A percentile compares a stretch with the other conserved stretches of the same genome.
Conservation (phyloP, 2,113 vertebrate species). For the Campylomormyrus numenius region DNA sequence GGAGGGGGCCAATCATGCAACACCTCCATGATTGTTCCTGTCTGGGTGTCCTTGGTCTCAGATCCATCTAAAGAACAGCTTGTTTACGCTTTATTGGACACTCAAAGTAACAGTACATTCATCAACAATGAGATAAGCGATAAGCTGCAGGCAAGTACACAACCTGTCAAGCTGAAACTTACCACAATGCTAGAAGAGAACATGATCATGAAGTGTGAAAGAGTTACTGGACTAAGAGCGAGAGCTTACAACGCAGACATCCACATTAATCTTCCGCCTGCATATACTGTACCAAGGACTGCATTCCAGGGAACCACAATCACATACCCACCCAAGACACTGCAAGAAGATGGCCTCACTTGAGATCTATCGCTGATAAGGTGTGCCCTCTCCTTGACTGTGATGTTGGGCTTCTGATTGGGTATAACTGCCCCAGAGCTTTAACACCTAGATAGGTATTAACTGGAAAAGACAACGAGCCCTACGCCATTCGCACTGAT, state of each 20-base stretch:
- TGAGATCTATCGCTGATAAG: neutral
- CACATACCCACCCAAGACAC: neutral
- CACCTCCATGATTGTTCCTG: conserved; percentile 10
- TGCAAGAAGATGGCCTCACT: neutral
- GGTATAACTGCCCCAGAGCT: neutral
- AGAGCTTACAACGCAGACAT: neutral
- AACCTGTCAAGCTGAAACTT: no score
- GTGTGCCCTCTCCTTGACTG: neutral
- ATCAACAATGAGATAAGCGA: neutral
- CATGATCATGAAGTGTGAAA: neutral
- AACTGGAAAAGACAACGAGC: neutral
- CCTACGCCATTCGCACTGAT: neutral
- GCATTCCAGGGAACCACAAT: neutral
- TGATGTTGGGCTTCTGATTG: neutral
- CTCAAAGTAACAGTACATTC: conserved; percentile 22
- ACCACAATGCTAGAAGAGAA: neutral
- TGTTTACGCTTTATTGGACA: conserved; percentile 8
- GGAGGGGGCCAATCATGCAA: neutral
- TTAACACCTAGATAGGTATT: neutral
- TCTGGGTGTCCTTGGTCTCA: neutral
- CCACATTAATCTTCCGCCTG: neutral
- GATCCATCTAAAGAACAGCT: neutral
- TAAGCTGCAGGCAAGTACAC: no score
- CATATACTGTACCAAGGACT: neutral
- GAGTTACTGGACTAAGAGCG: neutral